Evolutionary conservation across 2,888 invertebrate species (phyloP).

Genomic region (Amaurobius ferox): DNA sequence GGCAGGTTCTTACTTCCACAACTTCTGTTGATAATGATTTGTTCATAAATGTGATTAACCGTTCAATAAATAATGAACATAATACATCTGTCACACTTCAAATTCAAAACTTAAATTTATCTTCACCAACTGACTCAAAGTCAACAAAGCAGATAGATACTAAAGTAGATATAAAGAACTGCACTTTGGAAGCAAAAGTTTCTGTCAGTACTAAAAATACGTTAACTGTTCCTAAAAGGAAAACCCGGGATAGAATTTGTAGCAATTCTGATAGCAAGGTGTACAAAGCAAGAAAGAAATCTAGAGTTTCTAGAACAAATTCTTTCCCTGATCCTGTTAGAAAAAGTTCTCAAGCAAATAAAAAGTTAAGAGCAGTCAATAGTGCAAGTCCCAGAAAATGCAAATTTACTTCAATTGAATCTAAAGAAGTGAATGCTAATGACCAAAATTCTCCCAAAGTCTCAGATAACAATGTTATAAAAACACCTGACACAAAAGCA

Average conservation of each 20-base stretch:
- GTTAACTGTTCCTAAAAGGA: neutral
- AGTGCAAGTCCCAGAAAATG: conserved; percentile 9
- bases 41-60: neutral
- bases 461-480: neutral
- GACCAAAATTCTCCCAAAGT: neutral
- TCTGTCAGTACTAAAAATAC: neutral
- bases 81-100: neutral
- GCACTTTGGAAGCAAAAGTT: neutral
- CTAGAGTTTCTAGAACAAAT: conserved; percentile 5
- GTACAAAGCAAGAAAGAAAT: neutral
- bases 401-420: neutral
- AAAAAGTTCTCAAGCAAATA: neutral
- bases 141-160: neutral
- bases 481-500: neutral
- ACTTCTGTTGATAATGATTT: neutral
- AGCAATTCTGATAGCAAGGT: conserved; percentile 30
- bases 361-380: neutral
- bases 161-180: neutral
- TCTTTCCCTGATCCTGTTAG: conserved; percentile 13
- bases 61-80: neutral
- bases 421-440: neutral
- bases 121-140: neutral
- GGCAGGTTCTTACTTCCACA: neutral
- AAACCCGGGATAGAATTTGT: conserved; percentile 1
- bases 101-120: conserved; percentile 26